Percentiles rank a stretch among this genome's conserved stretches.
Evolutionary conservation across 2,797 vertebrate genomes (phyloP).

Genomic region (Spinibarbus caldwelli): DNA sequence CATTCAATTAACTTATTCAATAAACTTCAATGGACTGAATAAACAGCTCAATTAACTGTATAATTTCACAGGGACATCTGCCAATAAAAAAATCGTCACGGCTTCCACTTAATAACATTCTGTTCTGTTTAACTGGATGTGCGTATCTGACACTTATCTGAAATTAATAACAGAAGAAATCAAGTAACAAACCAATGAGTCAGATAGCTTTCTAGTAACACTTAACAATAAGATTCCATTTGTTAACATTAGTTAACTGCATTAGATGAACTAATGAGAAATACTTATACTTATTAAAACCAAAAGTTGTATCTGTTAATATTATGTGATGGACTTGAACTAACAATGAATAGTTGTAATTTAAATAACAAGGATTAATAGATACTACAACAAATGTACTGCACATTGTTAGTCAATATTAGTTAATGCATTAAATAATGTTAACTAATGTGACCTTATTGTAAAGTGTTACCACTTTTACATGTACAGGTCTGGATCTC

Average conservation of each 20-base stretch:
- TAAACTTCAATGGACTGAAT: not conserved
- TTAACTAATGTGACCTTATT: not conserved
- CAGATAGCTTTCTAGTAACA: not conserved
- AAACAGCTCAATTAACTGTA: not conserved
- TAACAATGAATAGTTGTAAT: not conserved
- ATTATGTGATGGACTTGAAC: not conserved
- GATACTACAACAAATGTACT: not conserved
- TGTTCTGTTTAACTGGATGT: not conserved
- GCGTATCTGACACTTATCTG: not conserved
- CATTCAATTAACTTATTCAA: not conserved
- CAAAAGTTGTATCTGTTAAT: not conserved
- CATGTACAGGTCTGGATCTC: not conserved
- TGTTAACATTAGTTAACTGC: not conserved
- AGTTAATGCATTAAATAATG: not conserved
- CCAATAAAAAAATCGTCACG: not conserved
- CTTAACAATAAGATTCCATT: not conserved
- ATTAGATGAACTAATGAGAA: too few relatives aligned
- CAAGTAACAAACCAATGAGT: not conserved
- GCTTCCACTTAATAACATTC: constrained; percentile 10
- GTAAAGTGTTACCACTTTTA: not conserved
- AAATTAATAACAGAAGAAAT: not conserved
- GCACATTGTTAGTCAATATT: not conserved
- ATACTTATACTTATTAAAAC: not conserved
- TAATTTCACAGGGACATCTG: constrained; percentile 15
- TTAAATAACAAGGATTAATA: not conserved